Percentiles rank a stretch among this genome's conserved stretches.
Evolutionary conservation across 2,888 invertebrate species (phyloP).

Genomic region (Megamerina dolium): DNA sequence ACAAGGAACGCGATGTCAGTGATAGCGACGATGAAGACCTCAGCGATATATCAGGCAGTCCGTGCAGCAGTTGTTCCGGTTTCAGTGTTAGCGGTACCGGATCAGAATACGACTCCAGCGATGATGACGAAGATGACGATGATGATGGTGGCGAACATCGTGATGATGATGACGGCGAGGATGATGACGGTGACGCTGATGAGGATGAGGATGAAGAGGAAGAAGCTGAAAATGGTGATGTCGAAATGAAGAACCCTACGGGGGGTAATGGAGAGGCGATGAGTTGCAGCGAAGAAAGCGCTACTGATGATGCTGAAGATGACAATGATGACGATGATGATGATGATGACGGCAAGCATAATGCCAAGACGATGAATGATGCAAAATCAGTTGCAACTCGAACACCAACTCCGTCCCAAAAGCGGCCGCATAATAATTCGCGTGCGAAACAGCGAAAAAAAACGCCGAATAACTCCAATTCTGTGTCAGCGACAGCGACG

Average conservation of each 20-base stretch:
- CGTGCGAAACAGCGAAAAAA: slow-evolving; percentile 19
- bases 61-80: slow-evolving; percentile 49
- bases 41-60: slow-evolving; percentile 43
- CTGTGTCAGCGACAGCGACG: too few species aligned
- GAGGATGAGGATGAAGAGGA: slow-evolving; percentile 19
- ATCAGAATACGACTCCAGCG: slow-evolving; percentile 44
- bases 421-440: slow-evolving; percentile 16
- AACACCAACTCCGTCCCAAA: slow-evolving; percentile 30
- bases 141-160: slow-evolving; percentile 42
- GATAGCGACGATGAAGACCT: slow-evolving; percentile 45
- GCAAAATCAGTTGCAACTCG: slow-evolving; percentile 28
- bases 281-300: slow-evolving; percentile 35
- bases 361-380: slow-evolving; percentile 13
- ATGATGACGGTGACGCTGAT: slow-evolving; percentile 28
- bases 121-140: slow-evolving; percentile 47
- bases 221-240: slow-evolving; percentile 19
- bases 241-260: slow-evolving; percentile 19
- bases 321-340: slow-evolving; percentile 12
- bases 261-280: slow-evolving; percentile 34
- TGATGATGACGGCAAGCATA: slow-evolving; percentile 19
- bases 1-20: slow-evolving; percentile 43
- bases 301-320: slow-evolving; percentile 23
- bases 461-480: too few species aligned
- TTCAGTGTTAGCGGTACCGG: slow-evolving; percentile 46
- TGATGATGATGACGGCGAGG: slow-evolving; percentile 40